Conservation (phyloP, 2,113 vertebrate genomes). For the Columba janthina region DNA sequence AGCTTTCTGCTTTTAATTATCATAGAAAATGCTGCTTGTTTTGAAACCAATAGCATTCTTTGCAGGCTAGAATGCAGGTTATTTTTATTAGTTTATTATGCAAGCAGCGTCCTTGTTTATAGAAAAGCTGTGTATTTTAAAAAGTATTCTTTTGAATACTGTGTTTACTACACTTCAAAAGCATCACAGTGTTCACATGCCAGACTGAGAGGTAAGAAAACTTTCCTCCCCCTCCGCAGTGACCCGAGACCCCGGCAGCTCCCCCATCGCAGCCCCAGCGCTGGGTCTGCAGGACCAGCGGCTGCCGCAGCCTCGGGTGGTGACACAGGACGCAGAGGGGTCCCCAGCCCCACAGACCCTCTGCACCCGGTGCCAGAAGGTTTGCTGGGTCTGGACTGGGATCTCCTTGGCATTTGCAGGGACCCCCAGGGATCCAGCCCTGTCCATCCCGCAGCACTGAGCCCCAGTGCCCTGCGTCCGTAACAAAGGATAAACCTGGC, state of each 20-base stretch:
- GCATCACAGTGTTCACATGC: neutral
- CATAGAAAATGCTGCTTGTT: conserved; percentile 57
- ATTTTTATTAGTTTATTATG: conserved; percentile 73
- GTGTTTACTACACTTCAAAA: conserved; percentile 49
- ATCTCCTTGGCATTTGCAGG: neutral
- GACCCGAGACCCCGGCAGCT: neutral
- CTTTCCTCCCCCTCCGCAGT: accelerated
- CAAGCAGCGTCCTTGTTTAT: conserved; percentile 64
- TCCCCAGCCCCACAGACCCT: accelerated
- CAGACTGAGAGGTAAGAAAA: neutral
- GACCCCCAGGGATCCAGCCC: accelerated
- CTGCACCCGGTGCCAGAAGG: neutral
- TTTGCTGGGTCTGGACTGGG: neutral
- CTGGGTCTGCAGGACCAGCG: accelerated
- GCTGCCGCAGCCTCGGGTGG: neutral
- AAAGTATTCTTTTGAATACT: conserved; percentile 39
- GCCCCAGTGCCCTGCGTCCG: neutral
- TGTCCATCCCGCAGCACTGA: neutral
- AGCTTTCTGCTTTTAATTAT: conserved; percentile 69
- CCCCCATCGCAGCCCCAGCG: accelerated
- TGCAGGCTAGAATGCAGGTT: conserved; percentile 70
- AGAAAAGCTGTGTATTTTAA: conserved; percentile 38
- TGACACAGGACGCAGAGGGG: neutral
- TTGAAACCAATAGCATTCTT: conserved; percentile 66
- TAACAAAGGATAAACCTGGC: neutral